Evolutionary conservation across 2,797 vertebrate genomes (phyloP).

Genomic region (Phylloscopus collybita): DNA sequence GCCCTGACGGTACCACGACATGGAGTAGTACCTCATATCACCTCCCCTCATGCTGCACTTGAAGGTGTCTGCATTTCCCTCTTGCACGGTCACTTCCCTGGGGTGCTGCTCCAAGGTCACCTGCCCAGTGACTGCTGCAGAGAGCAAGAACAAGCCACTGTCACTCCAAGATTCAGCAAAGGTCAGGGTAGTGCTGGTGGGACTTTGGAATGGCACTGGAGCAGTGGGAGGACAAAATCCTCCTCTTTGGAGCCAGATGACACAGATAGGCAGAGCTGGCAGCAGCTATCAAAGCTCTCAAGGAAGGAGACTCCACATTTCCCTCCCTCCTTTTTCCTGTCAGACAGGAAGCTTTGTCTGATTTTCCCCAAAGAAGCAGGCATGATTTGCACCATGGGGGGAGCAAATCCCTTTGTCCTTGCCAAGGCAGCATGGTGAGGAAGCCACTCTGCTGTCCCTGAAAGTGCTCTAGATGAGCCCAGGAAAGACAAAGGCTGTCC

Average conservation of each 20-base stretch:
- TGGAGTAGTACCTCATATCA: accelerated
- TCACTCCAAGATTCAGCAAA: not conserved
- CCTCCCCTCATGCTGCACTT: not conserved
- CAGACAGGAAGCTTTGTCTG: too few relatives aligned
- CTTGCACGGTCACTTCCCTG: accelerated
- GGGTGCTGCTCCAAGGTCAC: not conserved
- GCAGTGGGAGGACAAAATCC: not conserved
- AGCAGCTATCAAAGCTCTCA: not conserved
- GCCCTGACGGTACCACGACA: not conserved
- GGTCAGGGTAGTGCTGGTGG: not conserved
- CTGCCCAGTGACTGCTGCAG: too few relatives aligned
- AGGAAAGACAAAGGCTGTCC: not conserved
- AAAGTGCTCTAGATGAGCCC: too few relatives aligned
- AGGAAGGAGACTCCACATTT: not conserved
- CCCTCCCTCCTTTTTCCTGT: not conserved
- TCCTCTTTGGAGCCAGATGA: not conserved
- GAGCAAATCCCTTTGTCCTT: not conserved
- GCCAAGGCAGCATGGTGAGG: not conserved
- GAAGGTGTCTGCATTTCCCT: not conserved
- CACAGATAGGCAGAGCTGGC: not conserved
- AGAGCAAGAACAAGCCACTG: not conserved
- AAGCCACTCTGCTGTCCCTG: not conserved
- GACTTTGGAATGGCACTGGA: not conserved
- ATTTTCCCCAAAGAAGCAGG: not conserved
- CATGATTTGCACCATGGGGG: not conserved